Evolutionary conservation across 2,888 invertebrate species (phyloP).

Genomic region (Morinoia aosen): DNA sequence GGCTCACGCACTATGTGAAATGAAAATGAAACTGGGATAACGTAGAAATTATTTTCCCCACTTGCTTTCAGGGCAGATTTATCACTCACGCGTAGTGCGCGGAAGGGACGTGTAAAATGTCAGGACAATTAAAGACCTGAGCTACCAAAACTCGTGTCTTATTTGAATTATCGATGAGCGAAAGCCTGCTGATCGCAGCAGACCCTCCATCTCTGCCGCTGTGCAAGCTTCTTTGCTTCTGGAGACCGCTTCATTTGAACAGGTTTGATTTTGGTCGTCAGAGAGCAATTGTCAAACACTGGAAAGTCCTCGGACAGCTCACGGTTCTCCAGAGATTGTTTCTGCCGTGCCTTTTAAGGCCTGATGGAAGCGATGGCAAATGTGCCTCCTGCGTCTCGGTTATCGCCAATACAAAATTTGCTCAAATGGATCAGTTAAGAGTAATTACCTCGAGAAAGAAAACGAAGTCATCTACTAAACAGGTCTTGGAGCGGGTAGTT

Average conservation of each 20-base stretch:
- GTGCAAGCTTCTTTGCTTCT: neutral
- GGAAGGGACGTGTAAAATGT: too few species aligned
- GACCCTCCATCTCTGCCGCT: neutral
- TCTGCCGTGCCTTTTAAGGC: neutral
- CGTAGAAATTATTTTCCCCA: too few species aligned
- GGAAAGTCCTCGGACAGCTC: neutral
- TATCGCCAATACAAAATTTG: neutral
- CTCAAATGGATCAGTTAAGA: neutral
- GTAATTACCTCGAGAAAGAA: neutral
- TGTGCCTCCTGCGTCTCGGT: neutral
- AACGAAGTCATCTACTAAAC: neutral
- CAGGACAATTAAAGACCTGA: neutral
- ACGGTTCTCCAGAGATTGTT: neutral
- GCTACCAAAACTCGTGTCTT: neutral
- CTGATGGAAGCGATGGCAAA: neutral
- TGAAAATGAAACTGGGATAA: too few species aligned
- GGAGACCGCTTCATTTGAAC: neutral
- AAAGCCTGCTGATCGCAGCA: neutral
- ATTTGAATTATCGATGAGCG: neutral
- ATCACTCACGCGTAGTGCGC: too few species aligned
- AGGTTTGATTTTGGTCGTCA: neutral
- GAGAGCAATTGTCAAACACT: slow-evolving; percentile 4
- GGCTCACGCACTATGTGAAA: too few species aligned
- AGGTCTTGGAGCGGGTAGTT: neutral
- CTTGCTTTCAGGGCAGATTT: too few species aligned